These are phyloP conservation scores for Neomonachus schauinslandi DNA, from an alignment of 2,113 vertebrate species.

Conservation along the genomic window DNA sequence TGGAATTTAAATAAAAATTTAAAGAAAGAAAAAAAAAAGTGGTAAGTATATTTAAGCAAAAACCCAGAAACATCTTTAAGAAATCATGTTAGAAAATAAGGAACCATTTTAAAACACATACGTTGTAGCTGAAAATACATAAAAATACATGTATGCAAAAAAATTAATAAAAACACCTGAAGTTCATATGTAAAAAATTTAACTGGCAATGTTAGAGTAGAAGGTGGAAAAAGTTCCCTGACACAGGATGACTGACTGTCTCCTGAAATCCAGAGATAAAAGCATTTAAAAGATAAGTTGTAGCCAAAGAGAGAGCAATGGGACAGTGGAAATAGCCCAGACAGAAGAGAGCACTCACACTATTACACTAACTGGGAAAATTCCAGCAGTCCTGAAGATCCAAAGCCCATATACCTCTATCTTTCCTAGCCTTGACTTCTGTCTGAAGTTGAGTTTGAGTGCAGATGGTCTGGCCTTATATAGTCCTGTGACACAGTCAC, in stretches of 20 bases:
- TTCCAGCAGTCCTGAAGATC: background rate
- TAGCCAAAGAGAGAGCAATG: background rate
- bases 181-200: background rate
- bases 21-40: background rate
- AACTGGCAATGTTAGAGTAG: background rate
- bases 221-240: background rate
- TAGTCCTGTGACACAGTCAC: background rate
- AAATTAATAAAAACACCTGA: background rate
- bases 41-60: background rate
- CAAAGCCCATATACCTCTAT: rapidly evolving
- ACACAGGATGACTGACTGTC: background rate
- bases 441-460: background rate
- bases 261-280: background rate
- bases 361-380: background rate
- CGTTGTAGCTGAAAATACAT: background rate
- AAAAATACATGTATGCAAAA: background rate
- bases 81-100: background rate
- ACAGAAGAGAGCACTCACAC: background rate
- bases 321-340: background rate
- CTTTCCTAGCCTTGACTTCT: background rate
- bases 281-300: background rate
- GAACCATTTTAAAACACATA: background rate
- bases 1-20: background rate
- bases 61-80: background rate
- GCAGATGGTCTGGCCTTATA: background rate